Conservation (phyloP, 2,888 invertebrate genomes). For the Acanthopleura granulata region DNA sequence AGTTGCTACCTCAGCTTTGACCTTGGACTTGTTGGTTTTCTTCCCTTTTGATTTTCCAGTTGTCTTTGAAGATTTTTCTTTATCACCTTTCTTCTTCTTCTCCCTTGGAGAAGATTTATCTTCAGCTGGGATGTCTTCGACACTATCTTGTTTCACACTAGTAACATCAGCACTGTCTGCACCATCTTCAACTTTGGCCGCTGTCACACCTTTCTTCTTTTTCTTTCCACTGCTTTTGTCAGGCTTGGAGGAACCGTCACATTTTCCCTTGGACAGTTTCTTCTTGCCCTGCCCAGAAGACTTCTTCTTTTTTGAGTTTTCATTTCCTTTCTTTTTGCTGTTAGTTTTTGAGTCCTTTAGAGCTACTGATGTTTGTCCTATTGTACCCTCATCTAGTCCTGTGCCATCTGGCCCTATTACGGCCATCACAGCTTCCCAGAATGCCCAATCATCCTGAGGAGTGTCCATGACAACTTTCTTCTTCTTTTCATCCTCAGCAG, state of each 20-base stretch:
- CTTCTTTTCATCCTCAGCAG: constrained; percentile 10
- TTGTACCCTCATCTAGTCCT: constrained; percentile 14
- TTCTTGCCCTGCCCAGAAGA: constrained; percentile 1
- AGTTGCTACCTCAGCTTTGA: too few relatives aligned
- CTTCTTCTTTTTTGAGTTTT: constrained; percentile 15
- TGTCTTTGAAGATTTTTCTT: background rate
- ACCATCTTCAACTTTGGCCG: background rate
- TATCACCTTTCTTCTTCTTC: constrained; percentile 17
- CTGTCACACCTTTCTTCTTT: background rate
- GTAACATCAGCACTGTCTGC: background rate
- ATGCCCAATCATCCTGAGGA: background rate
- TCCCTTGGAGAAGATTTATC: constrained; percentile 18
- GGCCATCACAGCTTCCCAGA: constrained; percentile 11
- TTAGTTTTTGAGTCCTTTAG: background rate
- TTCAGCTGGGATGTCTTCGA: constrained; percentile 8
- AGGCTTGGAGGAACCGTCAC: background rate
- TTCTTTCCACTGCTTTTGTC: background rate
- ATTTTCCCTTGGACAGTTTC: background rate
- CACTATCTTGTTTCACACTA: background rate
- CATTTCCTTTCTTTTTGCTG: background rate
- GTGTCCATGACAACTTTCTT: background rate
- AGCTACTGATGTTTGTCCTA: background rate
- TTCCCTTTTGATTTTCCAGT: background rate
- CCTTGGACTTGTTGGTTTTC: background rate
- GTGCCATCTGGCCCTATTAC: constrained; percentile 21